phyloP scores from a whole-genome alignment of 2,888 invertebrate genomes.

The Aricia artaxerxes region DNA sequence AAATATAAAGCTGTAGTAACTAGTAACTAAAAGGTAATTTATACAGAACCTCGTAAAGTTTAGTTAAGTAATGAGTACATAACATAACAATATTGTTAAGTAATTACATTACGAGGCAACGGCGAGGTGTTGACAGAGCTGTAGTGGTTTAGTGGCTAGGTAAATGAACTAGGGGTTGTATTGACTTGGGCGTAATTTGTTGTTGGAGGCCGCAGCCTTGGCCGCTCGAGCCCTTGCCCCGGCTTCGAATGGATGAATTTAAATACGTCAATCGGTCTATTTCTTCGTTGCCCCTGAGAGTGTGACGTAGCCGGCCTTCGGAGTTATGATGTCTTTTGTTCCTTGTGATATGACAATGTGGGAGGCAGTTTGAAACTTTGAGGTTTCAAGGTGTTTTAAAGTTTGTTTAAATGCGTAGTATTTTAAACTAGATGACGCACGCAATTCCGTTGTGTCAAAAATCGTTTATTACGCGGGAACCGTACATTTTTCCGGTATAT shows the following conservation, averaged over 20 bases:
- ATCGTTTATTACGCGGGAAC: too few relatives aligned
- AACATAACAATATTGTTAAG: neutral
- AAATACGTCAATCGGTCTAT: neutral
- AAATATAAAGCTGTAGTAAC: neutral
- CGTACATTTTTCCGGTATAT: too few relatives aligned
- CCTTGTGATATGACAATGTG: neutral
- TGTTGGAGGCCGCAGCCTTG: slow-evolving; percentile 53
- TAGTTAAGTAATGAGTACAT: neutral
- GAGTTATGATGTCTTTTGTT: neutral
- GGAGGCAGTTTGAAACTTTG: neutral
- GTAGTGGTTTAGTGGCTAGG: neutral
- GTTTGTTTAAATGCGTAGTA: neutral
- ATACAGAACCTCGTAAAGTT: neutral
- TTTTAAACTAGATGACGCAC: too few relatives aligned
- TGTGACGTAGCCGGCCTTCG: neutral
- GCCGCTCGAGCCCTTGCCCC: slow-evolving; percentile 15
- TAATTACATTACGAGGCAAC: neutral
- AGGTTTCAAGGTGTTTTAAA: neutral
- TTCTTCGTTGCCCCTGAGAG: neutral
- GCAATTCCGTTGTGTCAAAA: too few relatives aligned
- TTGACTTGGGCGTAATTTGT: slow-evolving; percentile 32
- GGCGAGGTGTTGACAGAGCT: neutral
- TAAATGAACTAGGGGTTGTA: slow-evolving; percentile 20
- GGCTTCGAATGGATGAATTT: slow-evolving; percentile 6
- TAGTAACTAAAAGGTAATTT: neutral